phyloP scores from a whole-genome alignment of 2,113 vertebrate genomes.

The Microcebus lehilahytsara region DNA sequence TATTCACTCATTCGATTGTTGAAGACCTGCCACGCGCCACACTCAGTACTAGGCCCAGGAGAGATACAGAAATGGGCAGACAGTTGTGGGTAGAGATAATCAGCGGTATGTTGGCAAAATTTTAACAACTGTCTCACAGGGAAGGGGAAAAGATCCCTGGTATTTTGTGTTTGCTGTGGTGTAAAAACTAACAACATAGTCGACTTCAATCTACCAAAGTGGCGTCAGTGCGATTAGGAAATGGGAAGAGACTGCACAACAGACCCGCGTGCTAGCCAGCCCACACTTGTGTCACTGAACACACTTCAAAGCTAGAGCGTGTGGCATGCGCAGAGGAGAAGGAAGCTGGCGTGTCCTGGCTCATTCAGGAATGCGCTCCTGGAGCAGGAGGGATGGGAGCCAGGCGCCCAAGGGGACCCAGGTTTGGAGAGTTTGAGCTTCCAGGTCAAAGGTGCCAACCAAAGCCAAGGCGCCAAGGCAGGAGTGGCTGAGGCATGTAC shows the following conservation, averaged over 20 bases:
- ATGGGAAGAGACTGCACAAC: background rate
- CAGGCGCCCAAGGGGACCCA: background rate
- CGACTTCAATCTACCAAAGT: too few species aligned
- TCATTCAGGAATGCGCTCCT: background rate
- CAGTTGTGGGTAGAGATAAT: too few species aligned
- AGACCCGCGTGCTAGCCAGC: background rate
- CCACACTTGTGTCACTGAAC: background rate
- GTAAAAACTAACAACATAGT: too few species aligned
- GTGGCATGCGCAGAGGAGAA: background rate
- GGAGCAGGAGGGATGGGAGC: fast-evolving
- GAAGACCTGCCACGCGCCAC: background rate
- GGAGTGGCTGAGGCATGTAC: background rate
- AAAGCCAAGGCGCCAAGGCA: background rate
- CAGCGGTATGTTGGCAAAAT: background rate
- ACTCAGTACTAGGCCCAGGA: too few species aligned
- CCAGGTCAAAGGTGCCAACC: background rate
- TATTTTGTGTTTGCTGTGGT: background rate
- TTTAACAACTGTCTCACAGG: background rate
- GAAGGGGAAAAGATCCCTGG: background rate
- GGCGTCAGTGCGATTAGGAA: background rate
- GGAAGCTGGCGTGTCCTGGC: background rate
- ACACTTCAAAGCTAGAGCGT: background rate
- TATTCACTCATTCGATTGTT: background rate
- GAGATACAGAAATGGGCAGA: background rate
- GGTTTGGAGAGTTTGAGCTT: background rate